These are phyloP conservation scores for Leptinotarsa peninsularis DNA, from an alignment of 2,888 invertebrate genomes.

Conservation along the genomic window DNA sequence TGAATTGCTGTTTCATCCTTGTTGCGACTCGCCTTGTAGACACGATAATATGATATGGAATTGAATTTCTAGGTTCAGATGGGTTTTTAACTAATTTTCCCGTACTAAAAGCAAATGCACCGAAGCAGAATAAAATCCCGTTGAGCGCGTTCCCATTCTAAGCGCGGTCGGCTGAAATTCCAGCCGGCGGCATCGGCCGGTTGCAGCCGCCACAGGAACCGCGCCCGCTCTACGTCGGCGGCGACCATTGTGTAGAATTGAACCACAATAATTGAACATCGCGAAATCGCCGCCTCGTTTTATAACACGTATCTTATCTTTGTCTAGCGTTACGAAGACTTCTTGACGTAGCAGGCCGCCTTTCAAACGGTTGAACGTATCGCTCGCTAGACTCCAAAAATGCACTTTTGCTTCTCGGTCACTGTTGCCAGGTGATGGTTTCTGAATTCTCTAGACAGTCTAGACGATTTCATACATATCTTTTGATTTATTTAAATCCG, in stretches of 20 bases:
- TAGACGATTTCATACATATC: too few relatives aligned
- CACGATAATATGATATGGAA: too few relatives aligned
- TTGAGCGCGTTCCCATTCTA: not conserved
- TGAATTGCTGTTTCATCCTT: too few relatives aligned
- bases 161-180: constrained; percentile 9
- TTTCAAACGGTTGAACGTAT: not conserved
- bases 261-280: not conserved
- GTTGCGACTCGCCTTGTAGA: too few relatives aligned
- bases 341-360: not conserved
- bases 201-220: not conserved
- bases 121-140: constrained; percentile 1
- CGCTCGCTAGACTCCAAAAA: constrained; percentile 36
- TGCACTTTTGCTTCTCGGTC: constrained; percentile 36
- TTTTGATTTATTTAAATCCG: too few relatives aligned
- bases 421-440: too few relatives aligned
- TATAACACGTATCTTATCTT: too few relatives aligned
- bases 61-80: too few relatives aligned
- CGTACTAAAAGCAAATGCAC: not conserved
- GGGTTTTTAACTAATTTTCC: too few relatives aligned
- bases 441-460: too few relatives aligned
- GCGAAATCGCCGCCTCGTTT: not conserved
- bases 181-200: not conserved
- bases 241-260: not conserved
- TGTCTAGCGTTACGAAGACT: too few relatives aligned
- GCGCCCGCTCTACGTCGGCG: not conserved